These are phyloP conservation scores for Eumerus sabulonum DNA, from an alignment of 2,888 invertebrate genomes.

Conservation along the genomic window DNA sequence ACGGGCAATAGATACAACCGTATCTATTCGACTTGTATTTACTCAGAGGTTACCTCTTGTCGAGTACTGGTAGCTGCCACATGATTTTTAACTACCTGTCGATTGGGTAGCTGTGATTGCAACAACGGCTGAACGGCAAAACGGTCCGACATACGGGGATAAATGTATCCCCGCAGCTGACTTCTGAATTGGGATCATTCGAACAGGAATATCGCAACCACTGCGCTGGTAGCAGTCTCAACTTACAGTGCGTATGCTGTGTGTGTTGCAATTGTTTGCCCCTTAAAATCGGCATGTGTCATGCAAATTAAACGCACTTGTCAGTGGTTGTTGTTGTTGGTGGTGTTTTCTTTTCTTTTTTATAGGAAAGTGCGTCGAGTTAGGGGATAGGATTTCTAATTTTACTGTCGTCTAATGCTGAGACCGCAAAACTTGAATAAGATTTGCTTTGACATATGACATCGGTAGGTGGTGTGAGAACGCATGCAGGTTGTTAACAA, in stretches of 20 bases:
- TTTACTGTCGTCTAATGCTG: constrained; percentile 29
- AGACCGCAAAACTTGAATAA: constrained; percentile 42
- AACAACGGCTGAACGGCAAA: constrained; percentile 20
- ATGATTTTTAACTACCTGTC: constrained; percentile 66
- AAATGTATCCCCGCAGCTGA: constrained; percentile 50
- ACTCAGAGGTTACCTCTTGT: constrained; percentile 42
- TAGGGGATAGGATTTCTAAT: constrained; percentile 41
- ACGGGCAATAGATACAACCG: constrained; percentile 58
- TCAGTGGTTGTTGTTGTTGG: constrained; percentile 61
- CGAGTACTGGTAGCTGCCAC: constrained; percentile 59
- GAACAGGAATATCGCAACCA: constrained; percentile 22
- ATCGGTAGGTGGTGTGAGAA: constrained; percentile 66
- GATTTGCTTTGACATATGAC: constrained; percentile 56
- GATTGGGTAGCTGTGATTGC: constrained; percentile 63
- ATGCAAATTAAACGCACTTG: constrained; percentile 78
- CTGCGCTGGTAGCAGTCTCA: constrained; percentile 46
- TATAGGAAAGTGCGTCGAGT: constrained; percentile 19
- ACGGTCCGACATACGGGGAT: constrained; percentile 31
- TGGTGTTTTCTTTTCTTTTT: constrained; percentile 6
- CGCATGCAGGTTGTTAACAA: constrained; percentile 60
- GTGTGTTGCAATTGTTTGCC: constrained; percentile 63
- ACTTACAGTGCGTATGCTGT: constrained; percentile 51
- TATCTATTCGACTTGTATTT: constrained; percentile 63
- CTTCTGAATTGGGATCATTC: constrained; percentile 52
- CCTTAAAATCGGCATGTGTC: constrained; percentile 72